Evolutionary conservation across 2,888 invertebrate genomes (phyloP).

Genomic region (Protula sp.): DNA sequence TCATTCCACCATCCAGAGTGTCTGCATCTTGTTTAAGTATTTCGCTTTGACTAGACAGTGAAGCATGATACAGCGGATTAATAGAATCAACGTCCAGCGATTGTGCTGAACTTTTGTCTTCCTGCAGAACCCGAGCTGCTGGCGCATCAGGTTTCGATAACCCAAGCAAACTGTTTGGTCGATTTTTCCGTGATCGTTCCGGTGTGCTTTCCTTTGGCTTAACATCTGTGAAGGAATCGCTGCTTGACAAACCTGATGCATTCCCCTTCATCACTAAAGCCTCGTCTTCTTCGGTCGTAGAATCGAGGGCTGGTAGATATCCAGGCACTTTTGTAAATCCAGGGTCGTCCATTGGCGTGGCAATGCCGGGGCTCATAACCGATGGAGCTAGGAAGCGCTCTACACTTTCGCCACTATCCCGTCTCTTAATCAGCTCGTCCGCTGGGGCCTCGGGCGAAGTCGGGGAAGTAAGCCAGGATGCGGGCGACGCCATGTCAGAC

Average conservation of each 20-base stretch:
- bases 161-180: constrained; percentile 38
- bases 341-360: constrained; percentile 16
- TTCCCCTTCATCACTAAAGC: background rate
- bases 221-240: too few relatives aligned
- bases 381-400: constrained; percentile 10
- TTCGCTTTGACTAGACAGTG: too few relatives aligned
- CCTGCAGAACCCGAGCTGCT: constrained; percentile 12
- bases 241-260: background rate
- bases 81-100: background rate
- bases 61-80: too few relatives aligned
- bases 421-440: too few relatives aligned
- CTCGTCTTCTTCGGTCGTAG: constrained; percentile 1
- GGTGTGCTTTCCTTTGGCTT: too few relatives aligned
- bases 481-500: too few relatives aligned
- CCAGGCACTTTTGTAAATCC: constrained; percentile 18
- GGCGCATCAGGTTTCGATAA: constrained; percentile 32
- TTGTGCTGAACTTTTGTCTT: background rate
- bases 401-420: constrained; percentile 5
- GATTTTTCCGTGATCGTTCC: background rate
- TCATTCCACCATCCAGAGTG: too few relatives aligned
- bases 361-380: constrained; percentile 7
- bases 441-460: too few relatives aligned
- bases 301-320: constrained; percentile 2
- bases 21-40: too few relatives aligned
- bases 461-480: too few relatives aligned